Evolutionary conservation across 2,888 invertebrate species (phyloP), one percentile per base, ranked within the genome.

Genomic region (Temnothorax unifasciatus): DNA sequence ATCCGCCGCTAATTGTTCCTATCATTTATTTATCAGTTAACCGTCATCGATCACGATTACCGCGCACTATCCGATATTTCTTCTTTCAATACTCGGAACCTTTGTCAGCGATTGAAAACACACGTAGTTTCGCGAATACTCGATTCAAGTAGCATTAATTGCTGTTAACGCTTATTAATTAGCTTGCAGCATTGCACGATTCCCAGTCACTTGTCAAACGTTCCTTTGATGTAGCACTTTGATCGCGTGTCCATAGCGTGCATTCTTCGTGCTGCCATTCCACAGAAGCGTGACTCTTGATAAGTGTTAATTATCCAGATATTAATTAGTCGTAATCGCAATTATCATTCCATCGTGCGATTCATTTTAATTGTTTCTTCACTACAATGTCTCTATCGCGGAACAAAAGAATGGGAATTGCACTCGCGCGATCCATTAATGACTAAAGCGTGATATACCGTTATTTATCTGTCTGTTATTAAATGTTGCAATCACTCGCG

Each of bases 161-260:
- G 52, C 44, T 44, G 47, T 44, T 81, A 81, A 73, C 34, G 59
- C 47, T 47, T 71, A 73, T 81, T 81, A 81, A 73, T 81, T 59
- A 81, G 59, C 59, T 25, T 38, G 77, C 71, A 57, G 54, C 69
- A 50, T 34, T 38, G 68, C 44, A n/a, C 68, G 38, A 81, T 47
- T 73, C 47, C 79, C 21, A 71, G 59, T 81, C 79, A 81, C 73
- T 81, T 73, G 79, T 73, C 79, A 57, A 73, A 47, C 59, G 59
- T 47, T 73, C 79, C 79, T 81, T 73, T 73, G 73, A 81, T 25
- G 41, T 54, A 73, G 59, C 59, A 69, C 71, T 79, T 71, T 15
- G 59, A 69, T 79, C 79, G 69, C 71, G 34, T 57, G 79, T 54
- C n/a, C 79, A 38, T 57, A 44, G 69, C 69, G n/a, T 21, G 52